A percentile compares a stretch with the other conserved stretches of the same genome.
These are phyloP conservation scores for Peribatodes rhomboidaria DNA, from an alignment of 2,888 invertebrate genomes.

Conservation along the genomic window DNA sequence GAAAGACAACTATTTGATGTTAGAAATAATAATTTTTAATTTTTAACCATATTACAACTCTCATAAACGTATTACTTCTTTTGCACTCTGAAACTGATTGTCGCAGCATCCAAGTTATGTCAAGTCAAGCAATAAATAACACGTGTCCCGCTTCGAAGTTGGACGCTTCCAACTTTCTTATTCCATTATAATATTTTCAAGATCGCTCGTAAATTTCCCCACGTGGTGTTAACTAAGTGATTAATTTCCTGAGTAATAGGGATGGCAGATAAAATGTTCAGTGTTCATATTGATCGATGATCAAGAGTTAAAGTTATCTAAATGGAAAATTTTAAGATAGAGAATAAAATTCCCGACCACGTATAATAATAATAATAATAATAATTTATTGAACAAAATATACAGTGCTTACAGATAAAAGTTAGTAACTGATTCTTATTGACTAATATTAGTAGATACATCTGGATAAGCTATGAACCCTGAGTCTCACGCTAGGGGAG, in stretches of 20 bases:
- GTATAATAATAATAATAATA: no score
- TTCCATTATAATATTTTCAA: constrained; percentile 50
- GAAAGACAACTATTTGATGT: no score
- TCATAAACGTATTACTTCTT: neutral
- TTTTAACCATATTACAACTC: no score
- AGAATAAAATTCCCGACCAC: no score
- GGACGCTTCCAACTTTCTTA: constrained; percentile 48
- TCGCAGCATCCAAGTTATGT: constrained; percentile 24
- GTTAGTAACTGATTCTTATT: no score
- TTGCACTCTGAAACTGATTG: constrained; percentile 16
- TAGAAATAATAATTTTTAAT: no score
- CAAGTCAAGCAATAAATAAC: constrained; percentile 42
- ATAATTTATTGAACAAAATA: no score
- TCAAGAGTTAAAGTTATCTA: neutral
- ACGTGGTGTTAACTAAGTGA: constrained; percentile 50
- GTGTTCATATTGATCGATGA: constrained; percentile 3
- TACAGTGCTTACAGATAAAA: no score
- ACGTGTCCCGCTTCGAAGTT: constrained; percentile 39
- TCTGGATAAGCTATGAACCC: no score
- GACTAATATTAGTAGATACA: no score
- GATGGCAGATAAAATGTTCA: constrained; percentile 21
- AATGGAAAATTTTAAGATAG: no score
- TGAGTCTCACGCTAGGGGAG: no score
- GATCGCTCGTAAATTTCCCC: constrained; percentile 54
- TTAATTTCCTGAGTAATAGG: constrained; percentile 39